A percentile compares a stretch with the other conserved stretches of the same genome.
phyloP scores from a whole-genome alignment of 2,888 invertebrate species.

The Diaperis boleti region DNA sequence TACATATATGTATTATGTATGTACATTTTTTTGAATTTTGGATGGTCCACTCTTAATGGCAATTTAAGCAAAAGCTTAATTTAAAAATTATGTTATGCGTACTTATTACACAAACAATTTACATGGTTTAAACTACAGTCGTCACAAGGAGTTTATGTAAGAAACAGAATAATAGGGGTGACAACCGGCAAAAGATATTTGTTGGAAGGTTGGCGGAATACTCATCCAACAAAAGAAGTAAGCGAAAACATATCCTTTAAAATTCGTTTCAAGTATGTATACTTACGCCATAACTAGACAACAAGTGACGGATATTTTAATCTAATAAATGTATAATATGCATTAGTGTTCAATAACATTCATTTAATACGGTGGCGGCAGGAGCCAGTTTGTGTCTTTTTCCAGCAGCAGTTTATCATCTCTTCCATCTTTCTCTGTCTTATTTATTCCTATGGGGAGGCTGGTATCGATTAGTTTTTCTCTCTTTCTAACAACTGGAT shows the following conservation, averaged over 20 bases:
- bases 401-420: slow-evolving; percentile 24
- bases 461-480: slow-evolving; percentile 36
- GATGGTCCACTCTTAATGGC: too few relatives aligned
- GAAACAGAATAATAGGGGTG: slow-evolving; percentile 37
- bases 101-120: too few relatives aligned
- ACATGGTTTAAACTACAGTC: slow-evolving; percentile 32
- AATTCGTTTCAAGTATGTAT: slow-evolving; percentile 24
- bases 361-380: slow-evolving; percentile 37
- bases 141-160: slow-evolving; percentile 38
- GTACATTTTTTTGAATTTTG: too few relatives aligned
- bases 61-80: too few relatives aligned
- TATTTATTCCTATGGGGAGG: not conserved
- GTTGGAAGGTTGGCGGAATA: slow-evolving; percentile 31
- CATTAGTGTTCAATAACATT: slow-evolving; percentile 45
- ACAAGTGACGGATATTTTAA: slow-evolving; percentile 39
- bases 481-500: slow-evolving; percentile 19
- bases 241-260: slow-evolving; percentile 8
- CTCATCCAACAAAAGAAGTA: slow-evolving; percentile 13
- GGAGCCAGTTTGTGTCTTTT: slow-evolving; percentile 34
- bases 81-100: too few relatives aligned
- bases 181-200: slow-evolving; percentile 39
- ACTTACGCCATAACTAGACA: slow-evolving; percentile 12
- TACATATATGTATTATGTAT: too few relatives aligned
- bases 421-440: slow-evolving; percentile 17
- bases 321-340: slow-evolving; percentile 41